Percentiles rank a stretch among this genome's conserved stretches.
These are phyloP conservation scores for Nemotelus nigrinus DNA, from an alignment of 2,888 invertebrate species.

Conservation along the genomic window DNA sequence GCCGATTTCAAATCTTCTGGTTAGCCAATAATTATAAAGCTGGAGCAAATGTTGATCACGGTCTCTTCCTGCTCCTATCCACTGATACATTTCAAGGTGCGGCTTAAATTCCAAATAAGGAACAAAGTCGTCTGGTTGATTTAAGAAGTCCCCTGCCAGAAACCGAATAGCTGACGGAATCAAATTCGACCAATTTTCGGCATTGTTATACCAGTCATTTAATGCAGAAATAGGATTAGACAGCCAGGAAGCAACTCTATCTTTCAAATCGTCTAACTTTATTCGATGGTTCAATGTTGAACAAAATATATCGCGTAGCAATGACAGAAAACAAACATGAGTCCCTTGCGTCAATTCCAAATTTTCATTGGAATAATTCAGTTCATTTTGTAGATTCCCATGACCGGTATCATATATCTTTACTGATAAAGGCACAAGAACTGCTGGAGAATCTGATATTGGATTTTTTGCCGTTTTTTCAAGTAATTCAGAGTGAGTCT, in stretches of 20 bases:
- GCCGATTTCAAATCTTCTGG: constrained; percentile 68
- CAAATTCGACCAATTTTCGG: constrained; percentile 78
- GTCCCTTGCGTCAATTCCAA: constrained; percentile 80
- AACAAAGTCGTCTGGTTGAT: constrained; percentile 86
- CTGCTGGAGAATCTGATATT: background rate
- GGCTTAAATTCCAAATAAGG: constrained; percentile 87
- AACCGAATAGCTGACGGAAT: constrained; percentile 84
- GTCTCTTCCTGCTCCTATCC: constrained; percentile 95
- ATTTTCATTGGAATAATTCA: constrained; percentile 61
- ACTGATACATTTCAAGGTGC: constrained; percentile 72
- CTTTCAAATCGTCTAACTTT: constrained; percentile 78
- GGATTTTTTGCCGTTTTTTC: background rate
- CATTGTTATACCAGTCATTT: constrained; percentile 80
- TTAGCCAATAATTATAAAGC: constrained; percentile 83
- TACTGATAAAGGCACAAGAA: no score
- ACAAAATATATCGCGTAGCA: constrained; percentile 88
- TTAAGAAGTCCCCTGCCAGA: constrained; percentile 82
- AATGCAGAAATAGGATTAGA: constrained; percentile 82
- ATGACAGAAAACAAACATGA: constrained; percentile 85
- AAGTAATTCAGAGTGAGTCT: no score
- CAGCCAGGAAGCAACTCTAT: constrained; percentile 78
- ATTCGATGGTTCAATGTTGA: constrained; percentile 87
- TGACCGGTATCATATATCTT: constrained; percentile 56
- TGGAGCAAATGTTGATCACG: constrained; percentile 80
- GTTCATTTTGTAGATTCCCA: constrained; percentile 67